Percentiles rank a stretch among this genome's conserved stretches.
Conservation (phyloP, 2,888 invertebrate species). For the Elegia similella region DNA sequence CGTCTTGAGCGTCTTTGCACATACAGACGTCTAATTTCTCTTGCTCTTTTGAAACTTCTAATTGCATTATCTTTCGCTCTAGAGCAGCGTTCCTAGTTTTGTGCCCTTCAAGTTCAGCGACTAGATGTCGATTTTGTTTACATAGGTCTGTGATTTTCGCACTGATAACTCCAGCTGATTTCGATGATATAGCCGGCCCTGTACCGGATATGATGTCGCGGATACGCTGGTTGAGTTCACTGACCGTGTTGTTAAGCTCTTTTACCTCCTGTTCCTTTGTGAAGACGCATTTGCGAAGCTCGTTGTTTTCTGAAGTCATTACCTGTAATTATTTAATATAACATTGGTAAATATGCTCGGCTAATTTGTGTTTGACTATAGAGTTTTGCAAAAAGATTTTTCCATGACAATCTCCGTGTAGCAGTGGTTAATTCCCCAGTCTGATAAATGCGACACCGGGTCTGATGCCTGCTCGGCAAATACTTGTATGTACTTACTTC, state of each 20-base stretch:
- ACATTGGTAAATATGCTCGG: too few species aligned
- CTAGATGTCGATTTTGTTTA: conserved; percentile 84
- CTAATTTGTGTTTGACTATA: too few species aligned
- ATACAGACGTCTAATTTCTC: conserved; percentile 56
- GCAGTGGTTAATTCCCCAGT: too few species aligned
- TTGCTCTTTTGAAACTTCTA: conserved; percentile 62
- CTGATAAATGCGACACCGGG: too few species aligned
- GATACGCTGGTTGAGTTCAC: conserved; percentile 68
- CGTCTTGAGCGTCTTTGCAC: conserved; percentile 66
- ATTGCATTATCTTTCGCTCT: conserved; percentile 72
- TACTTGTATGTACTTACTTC: too few species aligned
- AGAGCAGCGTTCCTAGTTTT: conserved; percentile 82
- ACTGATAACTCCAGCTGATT: conserved; percentile 79
- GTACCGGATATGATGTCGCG: conserved; percentile 73
- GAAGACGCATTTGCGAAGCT: conserved; percentile 73
- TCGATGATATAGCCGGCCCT: conserved; percentile 70
- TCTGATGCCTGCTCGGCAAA: too few species aligned
- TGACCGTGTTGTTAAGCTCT: conserved; percentile 62
- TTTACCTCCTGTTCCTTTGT: conserved; percentile 71
- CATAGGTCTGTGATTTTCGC: conserved; percentile 86
- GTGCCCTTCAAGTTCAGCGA: conserved; percentile 81
- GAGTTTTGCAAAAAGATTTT: too few species aligned
- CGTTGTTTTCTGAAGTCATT: conserved; percentile 79
- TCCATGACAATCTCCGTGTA: too few species aligned
- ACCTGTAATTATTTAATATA: conserved; percentile 56